Evolutionary conservation across 2,113 vertebrate genomes (phyloP), one percentile per base, ranked within the genome.

Genomic region (Peromyscus polionotus): DNA sequence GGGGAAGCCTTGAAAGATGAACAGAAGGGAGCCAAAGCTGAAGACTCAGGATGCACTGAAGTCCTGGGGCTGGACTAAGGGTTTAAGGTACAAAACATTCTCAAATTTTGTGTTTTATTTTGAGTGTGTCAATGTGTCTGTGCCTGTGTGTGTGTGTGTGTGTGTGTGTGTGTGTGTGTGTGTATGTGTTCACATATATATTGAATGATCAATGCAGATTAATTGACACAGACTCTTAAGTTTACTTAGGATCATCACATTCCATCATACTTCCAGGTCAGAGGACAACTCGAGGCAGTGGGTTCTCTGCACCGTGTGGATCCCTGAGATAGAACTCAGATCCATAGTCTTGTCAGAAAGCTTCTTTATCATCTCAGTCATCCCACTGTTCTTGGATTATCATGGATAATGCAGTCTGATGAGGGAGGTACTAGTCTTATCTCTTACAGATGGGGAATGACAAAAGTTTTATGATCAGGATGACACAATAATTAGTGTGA

Each of bases 31-130:
- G 8, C 28, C 3, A 90, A 75, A 45, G 3, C 81, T 94, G 81
- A 48, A 73, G 85, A n/a, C 68, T 96, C 9, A 70, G 76, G 51
- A 31, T 63, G 24, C 24, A 0, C 13, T 36, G 17, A 48, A 67
- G 61, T 87, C 1, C 94, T 5, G 36, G 8, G 76, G 73, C n/a
- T 84, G 67, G 91, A 91, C 20, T 57, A 72, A 61, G 31, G 0
- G 20, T 88, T 91, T 59, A 67, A 86, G 88, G 67, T 87, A 48
- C 1, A 77, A 72, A n/a, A 22, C 0, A 22, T 36, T 90, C 61
- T 85, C 70, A 87, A 36, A 26, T 57, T 95, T 42, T 90, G 19
- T 59, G 26, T 33, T 91, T 94, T 28, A 83, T 73, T 51, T 88
- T 72, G 68, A 17, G 14, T 80, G 70, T 73, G 36, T 86, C 14